These are phyloP conservation scores for Oncopodura yosiiana DNA, from an alignment of 1,140 invertebrate species.

Conservation along the genomic window DNA sequence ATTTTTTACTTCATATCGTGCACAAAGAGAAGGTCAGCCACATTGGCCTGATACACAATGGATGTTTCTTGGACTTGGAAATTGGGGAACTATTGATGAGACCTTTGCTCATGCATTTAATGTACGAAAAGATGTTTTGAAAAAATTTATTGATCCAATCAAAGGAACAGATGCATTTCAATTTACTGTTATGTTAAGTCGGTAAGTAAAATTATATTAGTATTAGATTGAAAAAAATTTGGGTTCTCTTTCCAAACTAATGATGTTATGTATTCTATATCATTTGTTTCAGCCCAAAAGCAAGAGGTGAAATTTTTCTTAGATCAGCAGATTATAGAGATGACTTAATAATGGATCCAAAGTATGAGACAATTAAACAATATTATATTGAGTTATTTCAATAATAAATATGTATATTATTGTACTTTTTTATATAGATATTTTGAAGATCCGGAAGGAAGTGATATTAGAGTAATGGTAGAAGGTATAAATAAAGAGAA, in stretches of 20 bases:
- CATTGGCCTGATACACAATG: slow-evolving; percentile 35
- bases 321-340: slow-evolving; percentile 27
- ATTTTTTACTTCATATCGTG: slow-evolving; percentile 31
- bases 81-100: slow-evolving; percentile 7
- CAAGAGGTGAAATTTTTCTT: slow-evolving; percentile 27
- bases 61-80: slow-evolving; percentile 33
- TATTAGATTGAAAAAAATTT: no score
- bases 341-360: slow-evolving; percentile 26
- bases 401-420: no score
- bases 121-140: slow-evolving; percentile 29
- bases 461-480: slow-evolving; percentile 33
- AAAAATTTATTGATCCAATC: slow-evolving; percentile 29
- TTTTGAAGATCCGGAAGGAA: slow-evolving; percentile 30
- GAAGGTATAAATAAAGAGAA: no score
- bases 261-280: no score
- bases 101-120: slow-evolving; percentile 30
- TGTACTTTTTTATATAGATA: no score
- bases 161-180: slow-evolving; percentile 34
- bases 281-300: no score
- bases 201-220: no score
- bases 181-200: slow-evolving; percentile 35
- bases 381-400: no score
- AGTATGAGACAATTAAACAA: no score
- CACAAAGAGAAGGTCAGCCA: slow-evolving; percentile 17
- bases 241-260: no score